Conservation (phyloP, 2,113 vertebrate species). For the Cromileptes altivelis region DNA sequence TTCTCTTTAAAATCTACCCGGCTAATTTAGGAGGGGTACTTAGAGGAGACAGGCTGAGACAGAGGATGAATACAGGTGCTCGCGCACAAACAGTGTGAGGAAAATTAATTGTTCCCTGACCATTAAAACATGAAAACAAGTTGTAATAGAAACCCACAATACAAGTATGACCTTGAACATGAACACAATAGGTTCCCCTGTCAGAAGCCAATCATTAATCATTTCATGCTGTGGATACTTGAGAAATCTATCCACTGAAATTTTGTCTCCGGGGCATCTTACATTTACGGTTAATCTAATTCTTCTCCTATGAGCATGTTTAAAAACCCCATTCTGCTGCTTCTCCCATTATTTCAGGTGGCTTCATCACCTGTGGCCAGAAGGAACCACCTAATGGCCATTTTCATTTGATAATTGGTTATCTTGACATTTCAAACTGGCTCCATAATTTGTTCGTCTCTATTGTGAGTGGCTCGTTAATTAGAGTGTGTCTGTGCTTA, state of each 20-base stretch:
- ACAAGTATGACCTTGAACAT: too few relatives aligned
- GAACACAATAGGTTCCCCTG: neutral
- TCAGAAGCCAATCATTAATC: slow-evolving; percentile 35
- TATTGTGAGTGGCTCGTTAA: slow-evolving; percentile 78
- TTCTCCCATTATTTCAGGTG: slow-evolving; percentile 75
- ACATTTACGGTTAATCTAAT: slow-evolving; percentile 69
- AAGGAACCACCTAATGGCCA: slow-evolving; percentile 77
- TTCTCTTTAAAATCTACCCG: too few relatives aligned
- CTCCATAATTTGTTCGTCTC: slow-evolving; percentile 83
- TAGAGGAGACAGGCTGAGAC: too few relatives aligned
- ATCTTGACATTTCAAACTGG: slow-evolving; percentile 86
- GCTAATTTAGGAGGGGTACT: too few relatives aligned
- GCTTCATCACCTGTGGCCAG: slow-evolving; percentile 79
- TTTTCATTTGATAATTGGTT: slow-evolving; percentile 87
- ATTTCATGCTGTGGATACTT: slow-evolving; percentile 46
- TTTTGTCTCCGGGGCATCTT: slow-evolving; percentile 45
- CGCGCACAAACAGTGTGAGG: too few relatives aligned
- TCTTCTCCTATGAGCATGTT: slow-evolving; percentile 56
- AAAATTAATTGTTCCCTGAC: too few relatives aligned
- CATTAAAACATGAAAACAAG: too few relatives aligned
- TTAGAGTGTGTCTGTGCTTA: slow-evolving; percentile 78
- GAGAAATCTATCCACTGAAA: slow-evolving; percentile 51
- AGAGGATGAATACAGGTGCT: too few relatives aligned
- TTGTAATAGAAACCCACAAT: too few relatives aligned
- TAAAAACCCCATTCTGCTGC: slow-evolving; percentile 59